Evolutionary conservation across 2,797 vertebrate species (phyloP).

Genomic region (Garrulus glandarius): DNA sequence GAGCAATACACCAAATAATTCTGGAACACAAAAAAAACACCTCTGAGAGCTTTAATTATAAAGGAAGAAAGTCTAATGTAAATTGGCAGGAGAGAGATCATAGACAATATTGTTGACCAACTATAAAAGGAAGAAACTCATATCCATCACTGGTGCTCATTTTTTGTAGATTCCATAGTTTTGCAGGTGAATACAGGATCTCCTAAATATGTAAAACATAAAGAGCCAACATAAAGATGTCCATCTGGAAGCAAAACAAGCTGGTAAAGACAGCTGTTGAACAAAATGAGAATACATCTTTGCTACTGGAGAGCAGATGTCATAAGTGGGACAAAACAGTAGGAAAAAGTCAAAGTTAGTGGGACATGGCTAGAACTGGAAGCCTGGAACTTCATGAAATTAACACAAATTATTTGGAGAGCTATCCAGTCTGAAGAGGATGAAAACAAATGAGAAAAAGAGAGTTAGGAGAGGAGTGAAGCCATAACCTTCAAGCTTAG

Average conservation of each 20-base stretch:
- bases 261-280: background rate
- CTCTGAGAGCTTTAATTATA: background rate
- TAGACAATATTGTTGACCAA: background rate
- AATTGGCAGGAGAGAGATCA: background rate
- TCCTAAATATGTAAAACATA: background rate
- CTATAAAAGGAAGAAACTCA: background rate
- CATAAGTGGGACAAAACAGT: background rate
- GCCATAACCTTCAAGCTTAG: background rate
- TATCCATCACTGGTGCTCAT: background rate
- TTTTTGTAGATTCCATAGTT: background rate
- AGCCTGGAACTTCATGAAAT: background rate
- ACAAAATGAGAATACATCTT: background rate
- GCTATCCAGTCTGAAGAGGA: background rate
- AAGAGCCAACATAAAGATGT: background rate
- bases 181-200: background rate
- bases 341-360: background rate
- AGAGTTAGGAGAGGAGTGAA: background rate
- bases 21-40: background rate
- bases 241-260: background rate
- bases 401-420: background rate
- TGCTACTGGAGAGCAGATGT: background rate
- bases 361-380: background rate
- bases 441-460: background rate
- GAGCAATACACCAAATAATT: background rate
- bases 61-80: background rate